Base-by-base conservation (phyloP, 1,140 invertebrate genomes). In the Hestina assimilis region DNA sequence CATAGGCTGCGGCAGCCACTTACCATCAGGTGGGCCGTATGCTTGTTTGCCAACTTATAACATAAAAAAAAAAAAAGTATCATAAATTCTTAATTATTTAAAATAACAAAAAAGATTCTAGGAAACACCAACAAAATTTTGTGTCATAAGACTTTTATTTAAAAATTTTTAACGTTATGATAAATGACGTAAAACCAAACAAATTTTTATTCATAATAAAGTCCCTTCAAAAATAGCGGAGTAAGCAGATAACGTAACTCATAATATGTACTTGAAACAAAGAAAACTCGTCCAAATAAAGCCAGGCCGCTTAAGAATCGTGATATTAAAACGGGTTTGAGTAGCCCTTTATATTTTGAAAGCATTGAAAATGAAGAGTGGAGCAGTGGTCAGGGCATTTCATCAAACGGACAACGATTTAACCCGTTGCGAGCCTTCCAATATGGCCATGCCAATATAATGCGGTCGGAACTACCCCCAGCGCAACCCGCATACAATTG, bases 371-470 rank as follows among this genome's bases (percentile, higher is more conserved):
- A 54, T 54, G 28, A 54, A 54, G 40, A 43, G 40, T 24, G 12
- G 24, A 33, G 6, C 15, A 19, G 51, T 45, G 38, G 51, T 45
- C 41, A 33, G 51, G 17, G 7, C 26, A 11, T 54, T 54, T 45
- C 41, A 54, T 52, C 38, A 52, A 54, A 54, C 28, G 29, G 51
- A 47, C 45, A 45, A 54, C 29, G 29, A 31, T 45, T 54, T 24
- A 54, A 54, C 28, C 51, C 26, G 24, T 41, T 29, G 19, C 51
- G 29, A 45, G 29, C 41, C 21, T 5, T 52, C 51, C 29, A 45
- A 45, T 54, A 54, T 28, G 29, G 42, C 41, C 41, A 24, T 29
- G 21, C 51, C 15, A 54, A 54, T 54, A 54, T 54, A 45, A 42
- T 33, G 41, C 29, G 51, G 41, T 54, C 31, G 20, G 14, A 41